phyloP scores from a whole-genome alignment of 2,888 invertebrate genomes.

The Dexiosoma caninum region DNA sequence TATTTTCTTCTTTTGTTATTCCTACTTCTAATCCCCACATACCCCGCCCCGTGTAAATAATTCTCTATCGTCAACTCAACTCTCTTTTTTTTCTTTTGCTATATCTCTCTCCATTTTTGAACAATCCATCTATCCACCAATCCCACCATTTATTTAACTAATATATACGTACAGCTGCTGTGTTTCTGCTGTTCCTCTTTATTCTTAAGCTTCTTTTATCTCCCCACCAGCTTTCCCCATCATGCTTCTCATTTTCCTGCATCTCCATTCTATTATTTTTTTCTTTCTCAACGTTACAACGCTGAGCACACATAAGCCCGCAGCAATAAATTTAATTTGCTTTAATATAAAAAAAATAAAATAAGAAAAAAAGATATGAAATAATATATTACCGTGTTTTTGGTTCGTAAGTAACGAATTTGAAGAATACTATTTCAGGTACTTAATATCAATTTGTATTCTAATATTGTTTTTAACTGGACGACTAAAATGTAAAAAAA shows the following conservation, averaged over 20 bases:
- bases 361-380: slow-evolving; percentile 56
- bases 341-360: slow-evolving; percentile 59
- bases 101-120: slow-evolving; percentile 35
- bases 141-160: slow-evolving; percentile 37
- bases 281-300: slow-evolving; percentile 55
- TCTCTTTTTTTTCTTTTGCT: not conserved
- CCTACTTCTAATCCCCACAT: slow-evolving; percentile 11
- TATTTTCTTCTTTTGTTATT: slow-evolving; percentile 50
- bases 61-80: not conserved
- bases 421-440: not conserved
- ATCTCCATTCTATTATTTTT: slow-evolving; percentile 20
- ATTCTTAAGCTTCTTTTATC: slow-evolving; percentile 58
- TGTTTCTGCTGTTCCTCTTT: slow-evolving; percentile 58
- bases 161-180: slow-evolving; percentile 59
- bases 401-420: slow-evolving; percentile 34
- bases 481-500: too few relatives aligned
- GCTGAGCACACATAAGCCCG: slow-evolving; percentile 66
- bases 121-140: slow-evolving; percentile 34
- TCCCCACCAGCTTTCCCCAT: slow-evolving; percentile 48
- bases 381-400: slow-evolving; percentile 67
- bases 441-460: too few relatives aligned
- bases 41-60: not conserved
- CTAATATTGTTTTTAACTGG: too few relatives aligned
- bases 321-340: slow-evolving; percentile 64
- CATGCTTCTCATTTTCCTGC: slow-evolving; percentile 19